Conservation (phyloP, 2,113 vertebrate species). For the Scomber scombrus region DNA sequence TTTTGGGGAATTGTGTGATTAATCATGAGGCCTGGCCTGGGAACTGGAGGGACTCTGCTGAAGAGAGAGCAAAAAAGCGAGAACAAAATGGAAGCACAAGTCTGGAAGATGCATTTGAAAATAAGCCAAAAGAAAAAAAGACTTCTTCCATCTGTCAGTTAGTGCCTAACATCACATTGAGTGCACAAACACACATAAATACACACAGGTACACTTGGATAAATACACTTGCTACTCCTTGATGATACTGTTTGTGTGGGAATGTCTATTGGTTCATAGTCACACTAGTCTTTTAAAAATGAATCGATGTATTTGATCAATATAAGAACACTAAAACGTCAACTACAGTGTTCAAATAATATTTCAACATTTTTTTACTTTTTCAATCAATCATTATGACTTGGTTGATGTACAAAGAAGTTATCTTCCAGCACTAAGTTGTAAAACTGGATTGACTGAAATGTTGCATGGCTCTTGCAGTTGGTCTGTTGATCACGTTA, state of each 20-base stretch:
- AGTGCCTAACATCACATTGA: background rate
- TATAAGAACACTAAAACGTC: too few relatives aligned
- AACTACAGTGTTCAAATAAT: too few relatives aligned
- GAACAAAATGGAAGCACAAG: background rate
- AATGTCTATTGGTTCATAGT: too few relatives aligned
- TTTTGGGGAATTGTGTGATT: slow-evolving; percentile 63
- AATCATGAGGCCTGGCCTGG: slow-evolving; percentile 49
- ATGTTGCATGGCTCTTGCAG: too few relatives aligned
- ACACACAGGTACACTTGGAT: background rate
- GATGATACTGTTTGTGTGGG: background rate
- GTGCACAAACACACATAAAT: background rate
- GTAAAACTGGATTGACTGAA: too few relatives aligned
- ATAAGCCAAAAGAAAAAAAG: background rate
- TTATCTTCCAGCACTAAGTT: too few relatives aligned
- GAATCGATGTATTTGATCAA: too few relatives aligned
- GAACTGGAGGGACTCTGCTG: slow-evolving; percentile 10
- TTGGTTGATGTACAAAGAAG: too few relatives aligned
- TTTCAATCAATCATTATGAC: too few relatives aligned
- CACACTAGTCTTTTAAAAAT: too few relatives aligned
- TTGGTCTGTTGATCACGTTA: too few relatives aligned
- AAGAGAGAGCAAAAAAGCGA: background rate
- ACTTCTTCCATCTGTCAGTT: background rate
- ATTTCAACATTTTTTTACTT: too few relatives aligned
- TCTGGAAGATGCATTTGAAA: slow-evolving; percentile 16
- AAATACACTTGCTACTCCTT: background rate